Evolutionary conservation across 2,888 invertebrate species (phyloP), one percentile per base, ranked within the genome.

Genomic region (Bhutanitis thaidina): DNA sequence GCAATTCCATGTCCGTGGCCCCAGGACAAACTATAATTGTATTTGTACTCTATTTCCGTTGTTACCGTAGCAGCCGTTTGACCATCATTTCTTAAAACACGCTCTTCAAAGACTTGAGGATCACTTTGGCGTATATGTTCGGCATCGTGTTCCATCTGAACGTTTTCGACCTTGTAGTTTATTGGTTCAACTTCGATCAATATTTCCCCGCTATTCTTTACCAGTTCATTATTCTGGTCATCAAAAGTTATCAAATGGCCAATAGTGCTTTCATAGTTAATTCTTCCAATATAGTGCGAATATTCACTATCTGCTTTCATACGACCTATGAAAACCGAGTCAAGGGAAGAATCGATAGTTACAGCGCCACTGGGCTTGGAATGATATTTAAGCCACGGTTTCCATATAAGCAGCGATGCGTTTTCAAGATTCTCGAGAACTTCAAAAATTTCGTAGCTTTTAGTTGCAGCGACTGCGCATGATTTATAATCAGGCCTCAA

Each of bases 141-240:
- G 47, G 92, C 92, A 47, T 74, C 68, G 35, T 80, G 75, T 60
- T 92, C 91, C 60, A 93, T 82, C 59, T 91, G 91, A n/a, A 94
- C 91, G 51, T 91, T 89, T 49, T 91, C 92, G 62, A 96, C 78
- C 74, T 95, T 94, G 72, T 97, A 97, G 51, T 91, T 90, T 30
- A 92, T 87, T 0, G 96, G 96, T 74, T 96, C 96, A 0, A 93
- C 92, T 84, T 96, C 96, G 7, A 94, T 92, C 20, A 97, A 84
- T 43, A 97, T 91, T 71, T 96, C 94, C 0, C 96, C 96, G 41
- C 91, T 91, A 53, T 91, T 91, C 65, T 90, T 91, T 36, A 69
- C 69, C 16, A 90, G 62, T 64, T 91, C 91, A 55, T 91, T 90
- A 41, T 90, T 89, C 52, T 92, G 84, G 52, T 92, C 92, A 66